Percentiles rank a stretch among this genome's conserved stretches.
Conservation (phyloP, 2,113 vertebrate species). For the Piaya cayana region DNA sequence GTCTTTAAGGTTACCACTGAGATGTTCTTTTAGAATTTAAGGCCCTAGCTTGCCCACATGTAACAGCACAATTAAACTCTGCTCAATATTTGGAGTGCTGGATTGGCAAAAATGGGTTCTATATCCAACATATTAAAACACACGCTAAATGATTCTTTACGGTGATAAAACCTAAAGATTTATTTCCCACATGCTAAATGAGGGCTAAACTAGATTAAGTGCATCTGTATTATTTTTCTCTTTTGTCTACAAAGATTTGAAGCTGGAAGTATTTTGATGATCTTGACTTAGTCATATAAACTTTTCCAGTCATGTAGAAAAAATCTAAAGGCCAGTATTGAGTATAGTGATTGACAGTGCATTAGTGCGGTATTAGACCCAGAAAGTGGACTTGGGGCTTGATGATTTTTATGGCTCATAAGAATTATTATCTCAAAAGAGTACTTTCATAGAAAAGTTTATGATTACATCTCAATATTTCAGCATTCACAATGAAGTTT, state of each 20-base stretch:
- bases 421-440: neutral
- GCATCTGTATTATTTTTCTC: neutral
- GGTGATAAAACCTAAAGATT: neutral
- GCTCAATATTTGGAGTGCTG: neutral
- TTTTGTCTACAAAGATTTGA: neutral
- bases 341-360: neutral
- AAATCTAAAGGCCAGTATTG: neutral
- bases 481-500: neutral
- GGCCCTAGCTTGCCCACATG: neutral
- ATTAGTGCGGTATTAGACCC: neutral
- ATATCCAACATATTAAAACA: neutral
- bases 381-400: neutral
- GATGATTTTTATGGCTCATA: neutral
- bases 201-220: constrained; percentile 37
- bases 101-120: neutral
- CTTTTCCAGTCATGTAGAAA: neutral
- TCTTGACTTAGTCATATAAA: neutral
- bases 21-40: neutral
- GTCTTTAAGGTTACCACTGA: neutral
- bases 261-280: neutral
- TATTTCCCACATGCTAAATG: neutral
- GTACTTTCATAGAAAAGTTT: neutral
- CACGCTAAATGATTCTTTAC: neutral
- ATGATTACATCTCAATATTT: neutral
- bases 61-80: neutral